Percentiles rank a stretch among this genome's conserved stretches.
These are phyloP conservation scores for Fissipunctia ypsillon DNA, from an alignment of 2,888 invertebrate species.

Conservation along the genomic window DNA sequence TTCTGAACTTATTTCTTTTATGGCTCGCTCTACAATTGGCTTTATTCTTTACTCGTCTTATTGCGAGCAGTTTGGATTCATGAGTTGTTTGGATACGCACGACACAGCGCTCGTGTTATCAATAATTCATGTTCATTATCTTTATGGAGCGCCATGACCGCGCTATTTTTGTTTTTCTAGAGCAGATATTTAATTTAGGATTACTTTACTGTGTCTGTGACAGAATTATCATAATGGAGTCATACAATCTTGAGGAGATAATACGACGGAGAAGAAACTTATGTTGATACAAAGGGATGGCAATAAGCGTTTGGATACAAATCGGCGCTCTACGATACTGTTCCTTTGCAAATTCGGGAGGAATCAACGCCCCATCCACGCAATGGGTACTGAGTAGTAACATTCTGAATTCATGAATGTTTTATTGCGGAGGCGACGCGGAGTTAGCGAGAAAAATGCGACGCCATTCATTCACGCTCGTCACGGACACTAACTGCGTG, in stretches of 20 bases:
- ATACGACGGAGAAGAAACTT: conserved; percentile 46
- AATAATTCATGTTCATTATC: conserved; percentile 70
- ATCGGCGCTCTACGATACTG: conserved; percentile 71
- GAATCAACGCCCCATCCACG: conserved; percentile 77
- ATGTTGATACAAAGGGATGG: conserved; percentile 62
- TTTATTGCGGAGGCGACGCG: conserved; percentile 85
- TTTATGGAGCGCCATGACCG: conserved; percentile 60
- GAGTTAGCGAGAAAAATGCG: conserved; percentile 87
- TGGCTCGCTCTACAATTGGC: conserved; percentile 70
- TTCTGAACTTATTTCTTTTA: conserved; percentile 73
- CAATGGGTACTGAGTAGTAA: conserved; percentile 80
- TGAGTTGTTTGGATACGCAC: conserved; percentile 64
- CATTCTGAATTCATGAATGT: conserved; percentile 88
- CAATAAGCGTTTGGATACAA: conserved; percentile 70
- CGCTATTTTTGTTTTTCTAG: conserved; percentile 44
- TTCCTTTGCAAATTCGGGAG: conserved; percentile 75
- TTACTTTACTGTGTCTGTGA: conserved; percentile 50
- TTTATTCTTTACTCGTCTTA: conserved; percentile 70
- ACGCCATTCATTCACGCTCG: conserved; percentile 86
- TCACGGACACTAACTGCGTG: conserved; percentile 88
- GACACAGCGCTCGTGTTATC: conserved; percentile 62
- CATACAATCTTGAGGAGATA: conserved; percentile 54
- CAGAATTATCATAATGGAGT: conserved; percentile 59
- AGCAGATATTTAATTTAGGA: conserved; percentile 58
- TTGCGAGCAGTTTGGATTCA: conserved; percentile 66